Conservation (phyloP, 2,888 invertebrate genomes). For the Busseola fusca region DNA sequence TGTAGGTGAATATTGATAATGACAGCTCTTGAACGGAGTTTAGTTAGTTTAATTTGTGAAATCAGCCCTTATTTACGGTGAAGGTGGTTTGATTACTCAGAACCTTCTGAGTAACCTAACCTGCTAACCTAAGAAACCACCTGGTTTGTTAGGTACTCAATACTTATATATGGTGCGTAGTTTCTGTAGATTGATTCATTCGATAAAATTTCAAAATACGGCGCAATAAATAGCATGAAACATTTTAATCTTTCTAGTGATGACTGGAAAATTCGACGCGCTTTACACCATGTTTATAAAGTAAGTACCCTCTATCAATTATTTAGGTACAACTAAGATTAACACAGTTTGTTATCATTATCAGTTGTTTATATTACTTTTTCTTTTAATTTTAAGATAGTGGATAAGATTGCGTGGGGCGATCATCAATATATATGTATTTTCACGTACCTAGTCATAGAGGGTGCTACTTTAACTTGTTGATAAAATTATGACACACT, state of each 20-base stretch:
- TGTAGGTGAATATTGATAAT: background rate
- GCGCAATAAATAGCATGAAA: constrained; percentile 26
- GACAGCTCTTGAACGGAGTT: background rate
- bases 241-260: constrained; percentile 23
- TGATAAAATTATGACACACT: constrained; percentile 3
- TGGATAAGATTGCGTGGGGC: background rate
- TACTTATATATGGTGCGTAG: constrained; percentile 10
- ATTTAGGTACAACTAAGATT: constrained; percentile 9
- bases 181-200: constrained; percentile 30
- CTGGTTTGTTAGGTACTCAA: background rate
- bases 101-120: no score
- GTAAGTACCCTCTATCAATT: constrained; percentile 10
- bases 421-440: background rate
- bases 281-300: constrained; percentile 5
- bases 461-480: background rate
- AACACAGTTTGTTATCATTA: constrained; percentile 29
- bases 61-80: background rate
- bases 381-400: background rate
- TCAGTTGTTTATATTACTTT: constrained; percentile 20
- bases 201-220: constrained; percentile 19
- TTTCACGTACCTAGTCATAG: background rate
- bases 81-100: constrained; percentile 16
- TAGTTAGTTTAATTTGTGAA: background rate
- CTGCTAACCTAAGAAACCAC: no score
- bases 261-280: constrained; percentile 6